phyloP scores from a whole-genome alignment of 2,888 invertebrate genomes.

The Automeris io region DNA sequence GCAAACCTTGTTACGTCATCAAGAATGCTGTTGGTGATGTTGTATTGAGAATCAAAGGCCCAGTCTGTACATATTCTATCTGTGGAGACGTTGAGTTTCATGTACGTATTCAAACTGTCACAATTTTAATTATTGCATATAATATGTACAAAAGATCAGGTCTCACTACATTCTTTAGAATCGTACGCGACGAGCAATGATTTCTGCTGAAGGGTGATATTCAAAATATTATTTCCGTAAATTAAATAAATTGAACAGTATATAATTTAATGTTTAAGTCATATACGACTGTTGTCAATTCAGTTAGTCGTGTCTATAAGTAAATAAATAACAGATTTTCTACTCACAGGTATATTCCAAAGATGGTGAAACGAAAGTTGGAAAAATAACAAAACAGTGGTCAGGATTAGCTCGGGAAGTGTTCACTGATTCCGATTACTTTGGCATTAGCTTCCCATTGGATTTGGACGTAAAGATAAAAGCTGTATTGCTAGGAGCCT shows the following conservation, averaged over 20 bases:
- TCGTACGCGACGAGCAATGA: no score
- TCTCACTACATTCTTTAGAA: no score
- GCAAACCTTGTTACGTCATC: conserved; percentile 84
- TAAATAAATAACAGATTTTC: neutral
- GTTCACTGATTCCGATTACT: conserved; percentile 92
- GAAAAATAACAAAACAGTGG: conserved; percentile 94
- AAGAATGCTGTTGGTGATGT: conserved; percentile 85
- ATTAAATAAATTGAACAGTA: no score
- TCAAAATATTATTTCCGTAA: no score
- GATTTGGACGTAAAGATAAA: conserved; percentile 92
- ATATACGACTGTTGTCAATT: no score
- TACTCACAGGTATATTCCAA: conserved; percentile 81
- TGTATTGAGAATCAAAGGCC: conserved; percentile 88
- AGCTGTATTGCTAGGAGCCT: conserved; percentile 86
- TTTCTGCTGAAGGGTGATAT: no score
- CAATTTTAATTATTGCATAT: no score
- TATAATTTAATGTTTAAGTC: no score
- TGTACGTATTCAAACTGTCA: no score
- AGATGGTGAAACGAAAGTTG: conserved; percentile 87
- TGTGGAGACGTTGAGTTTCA: conserved; percentile 92
- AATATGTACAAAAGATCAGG: no score
- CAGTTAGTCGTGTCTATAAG: no score
- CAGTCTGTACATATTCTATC: conserved; percentile 85
- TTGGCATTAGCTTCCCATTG: conserved; percentile 93
- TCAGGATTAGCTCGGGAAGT: conserved; percentile 87